Conservation (phyloP, 2,113 vertebrate genomes). For the Onychorhynchus coronatus region DNA sequence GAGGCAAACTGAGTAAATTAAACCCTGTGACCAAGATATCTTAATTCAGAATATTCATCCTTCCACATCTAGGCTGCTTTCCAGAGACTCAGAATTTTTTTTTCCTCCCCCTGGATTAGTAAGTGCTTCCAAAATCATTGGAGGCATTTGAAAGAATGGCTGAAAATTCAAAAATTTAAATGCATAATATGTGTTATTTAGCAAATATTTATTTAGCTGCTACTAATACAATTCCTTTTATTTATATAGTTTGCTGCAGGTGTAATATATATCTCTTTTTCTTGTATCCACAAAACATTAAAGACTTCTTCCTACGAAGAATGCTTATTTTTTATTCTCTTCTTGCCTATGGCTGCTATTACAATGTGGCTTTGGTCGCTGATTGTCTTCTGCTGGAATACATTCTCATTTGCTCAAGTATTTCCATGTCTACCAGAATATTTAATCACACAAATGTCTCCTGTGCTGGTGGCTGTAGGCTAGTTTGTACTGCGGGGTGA, state of each 20-base stretch:
- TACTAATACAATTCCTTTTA: not conserved
- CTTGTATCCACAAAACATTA: not conserved
- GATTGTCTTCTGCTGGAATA: not conserved
- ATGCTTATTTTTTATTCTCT: not conserved
- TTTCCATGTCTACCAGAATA: not conserved
- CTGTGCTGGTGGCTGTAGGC: not conserved
- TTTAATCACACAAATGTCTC: not conserved
- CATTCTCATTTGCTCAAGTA: not conserved
- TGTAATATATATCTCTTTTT: not conserved
- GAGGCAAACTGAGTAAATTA: not conserved
- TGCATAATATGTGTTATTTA: not conserved
- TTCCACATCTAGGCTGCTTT: not conserved
- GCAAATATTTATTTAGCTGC: slow-evolving; percentile 15
- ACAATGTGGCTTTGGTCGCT: not conserved
- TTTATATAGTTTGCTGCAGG: not conserved
- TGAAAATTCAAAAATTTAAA: not conserved
- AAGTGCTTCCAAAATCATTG: not conserved
- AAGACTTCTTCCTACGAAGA: not conserved
- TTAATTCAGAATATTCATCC: not conserved
- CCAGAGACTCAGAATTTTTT: not conserved
- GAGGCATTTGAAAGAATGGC: not conserved
- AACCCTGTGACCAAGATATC: not conserved
- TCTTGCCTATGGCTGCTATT: slow-evolving; percentile 11
- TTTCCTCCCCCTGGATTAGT: fast-evolving
- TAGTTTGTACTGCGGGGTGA: not conserved